phyloP scores from a whole-genome alignment of 2,797 vertebrate genomes.

The Alfaro cultratus region DNA sequence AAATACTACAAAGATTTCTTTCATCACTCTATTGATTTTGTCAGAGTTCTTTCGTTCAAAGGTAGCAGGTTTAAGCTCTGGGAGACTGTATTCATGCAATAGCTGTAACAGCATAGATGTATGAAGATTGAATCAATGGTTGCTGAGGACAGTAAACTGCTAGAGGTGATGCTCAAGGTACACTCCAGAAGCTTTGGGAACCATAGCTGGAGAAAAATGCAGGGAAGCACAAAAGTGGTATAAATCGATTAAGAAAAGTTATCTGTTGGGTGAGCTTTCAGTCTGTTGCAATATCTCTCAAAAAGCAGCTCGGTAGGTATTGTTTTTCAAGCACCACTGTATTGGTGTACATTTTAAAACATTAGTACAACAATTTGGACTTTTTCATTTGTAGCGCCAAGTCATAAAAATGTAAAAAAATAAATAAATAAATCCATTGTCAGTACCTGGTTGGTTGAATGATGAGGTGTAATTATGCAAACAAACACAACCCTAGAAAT shows the following conservation, averaged over 20 bases:
- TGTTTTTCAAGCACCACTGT: not conserved
- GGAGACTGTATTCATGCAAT: slow-evolving; percentile 19
- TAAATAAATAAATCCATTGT: not conserved
- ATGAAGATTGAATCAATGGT: slow-evolving; percentile 44
- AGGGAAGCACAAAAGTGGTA: slow-evolving; percentile 11
- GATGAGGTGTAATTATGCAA: not conserved
- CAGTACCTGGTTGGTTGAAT: not conserved
- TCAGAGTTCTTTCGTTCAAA: slow-evolving; percentile 37
- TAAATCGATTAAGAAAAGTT: slow-evolving; percentile 4
- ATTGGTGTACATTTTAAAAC: not conserved
- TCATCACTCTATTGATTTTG: slow-evolving; percentile 49
- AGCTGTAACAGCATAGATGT: slow-evolving; percentile 25
- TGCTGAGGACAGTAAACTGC: slow-evolving; percentile 42
- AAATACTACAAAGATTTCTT: slow-evolving; percentile 42
- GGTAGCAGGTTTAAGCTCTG: slow-evolving; percentile 22
- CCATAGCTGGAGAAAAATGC: slow-evolving; percentile 14
- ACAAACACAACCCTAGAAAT: not conserved
- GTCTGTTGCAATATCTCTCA: slow-evolving; percentile 12
- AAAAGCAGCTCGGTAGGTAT: not conserved
- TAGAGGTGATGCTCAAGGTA: slow-evolving; percentile 28
- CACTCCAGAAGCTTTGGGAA: slow-evolving; percentile 30
- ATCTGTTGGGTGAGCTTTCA: slow-evolving; percentile 17
- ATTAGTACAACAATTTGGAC: not conserved
- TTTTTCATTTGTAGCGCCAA: not conserved
- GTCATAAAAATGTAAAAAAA: not conserved